A percentile compares a stretch with the other conserved stretches of the same genome.
phyloP scores from a whole-genome alignment of 92 coral and sea anemone genomes.

The Anthopleura xanthogrammica region DNA sequence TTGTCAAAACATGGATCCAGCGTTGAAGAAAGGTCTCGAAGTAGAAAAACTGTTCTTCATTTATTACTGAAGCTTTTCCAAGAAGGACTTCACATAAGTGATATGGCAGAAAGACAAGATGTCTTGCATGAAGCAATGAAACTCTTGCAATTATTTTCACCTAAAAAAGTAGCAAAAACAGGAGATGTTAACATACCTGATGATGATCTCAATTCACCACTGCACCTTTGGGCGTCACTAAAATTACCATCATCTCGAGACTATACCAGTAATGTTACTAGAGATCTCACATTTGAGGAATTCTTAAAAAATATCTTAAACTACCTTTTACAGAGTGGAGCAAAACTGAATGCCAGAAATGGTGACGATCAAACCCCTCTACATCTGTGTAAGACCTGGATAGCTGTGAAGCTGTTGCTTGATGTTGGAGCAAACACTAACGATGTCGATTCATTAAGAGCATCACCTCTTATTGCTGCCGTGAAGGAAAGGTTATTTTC shows the following conservation, averaged over 20 bases:
- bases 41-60: slow-evolving; percentile 14
- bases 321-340: neutral
- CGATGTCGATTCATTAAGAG: slow-evolving; percentile 5
- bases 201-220: neutral
- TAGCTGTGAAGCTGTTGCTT: slow-evolving; percentile 23
- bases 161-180: neutral
- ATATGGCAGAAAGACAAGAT: neutral
- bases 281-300: neutral
- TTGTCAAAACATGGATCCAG: neutral
- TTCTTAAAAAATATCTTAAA: neutral
- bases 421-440: slow-evolving; percentile 31
- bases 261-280: neutral
- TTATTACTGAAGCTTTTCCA: neutral
- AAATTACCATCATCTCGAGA: neutral
- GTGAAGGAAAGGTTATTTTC: neutral
- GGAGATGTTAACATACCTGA: neutral
- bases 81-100: neutral
- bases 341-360: slow-evolving; percentile 18
- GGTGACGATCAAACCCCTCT: neutral
- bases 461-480: slow-evolving; percentile 8
- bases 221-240: slow-evolving; percentile 25
- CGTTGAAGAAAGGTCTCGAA: neutral
- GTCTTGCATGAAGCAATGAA: neutral
- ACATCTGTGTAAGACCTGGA: slow-evolving; percentile 15
- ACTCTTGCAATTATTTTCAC: neutral